Percentiles rank a stretch among this genome's conserved stretches.
Conservation (phyloP, 2,113 vertebrate species). For the Polyodon spathula region DNA sequence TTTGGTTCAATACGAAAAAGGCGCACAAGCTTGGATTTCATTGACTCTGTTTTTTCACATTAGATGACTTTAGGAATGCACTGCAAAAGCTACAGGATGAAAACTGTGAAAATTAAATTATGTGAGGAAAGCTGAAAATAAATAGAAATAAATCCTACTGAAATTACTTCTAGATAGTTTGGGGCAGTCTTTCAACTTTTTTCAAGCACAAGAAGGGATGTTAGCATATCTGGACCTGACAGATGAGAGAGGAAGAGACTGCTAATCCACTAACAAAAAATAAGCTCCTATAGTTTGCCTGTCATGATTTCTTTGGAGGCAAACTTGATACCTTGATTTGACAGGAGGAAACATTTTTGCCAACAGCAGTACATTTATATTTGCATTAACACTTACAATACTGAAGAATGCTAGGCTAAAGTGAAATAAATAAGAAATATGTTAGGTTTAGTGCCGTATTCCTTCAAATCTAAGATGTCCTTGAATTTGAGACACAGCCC, state of each 20-base stretch:
- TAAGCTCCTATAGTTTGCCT: conserved; percentile 3
- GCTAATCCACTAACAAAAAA: conserved; percentile 3
- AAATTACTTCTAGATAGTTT: background rate
- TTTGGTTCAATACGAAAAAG: conserved; percentile 1
- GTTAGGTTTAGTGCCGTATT: no score
- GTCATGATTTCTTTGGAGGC: conserved; percentile 1
- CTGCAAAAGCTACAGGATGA: background rate
- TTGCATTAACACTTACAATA: background rate
- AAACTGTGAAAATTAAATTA: background rate
- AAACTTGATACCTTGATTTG: background rate
- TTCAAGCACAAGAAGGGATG: background rate
- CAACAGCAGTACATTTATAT: background rate
- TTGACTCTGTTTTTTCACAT: background rate
- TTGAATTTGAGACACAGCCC: no score
- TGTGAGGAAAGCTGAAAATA: conserved; percentile 1
- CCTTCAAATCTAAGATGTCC: no score
- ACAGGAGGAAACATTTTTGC: background rate
- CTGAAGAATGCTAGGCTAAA: background rate
- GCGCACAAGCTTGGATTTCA: background rate
- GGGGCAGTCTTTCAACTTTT: background rate
- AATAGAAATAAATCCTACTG: background rate
- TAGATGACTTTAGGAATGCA: background rate
- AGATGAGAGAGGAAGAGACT: conserved; percentile 5
- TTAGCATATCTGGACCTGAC: conserved; percentile 7
- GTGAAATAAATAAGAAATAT: no score